Percentiles rank a stretch among this genome's conserved stretches.
These are phyloP conservation scores for Macrosiphum euphorbiae DNA, from an alignment of 2,888 invertebrate genomes.

Conservation along the genomic window DNA sequence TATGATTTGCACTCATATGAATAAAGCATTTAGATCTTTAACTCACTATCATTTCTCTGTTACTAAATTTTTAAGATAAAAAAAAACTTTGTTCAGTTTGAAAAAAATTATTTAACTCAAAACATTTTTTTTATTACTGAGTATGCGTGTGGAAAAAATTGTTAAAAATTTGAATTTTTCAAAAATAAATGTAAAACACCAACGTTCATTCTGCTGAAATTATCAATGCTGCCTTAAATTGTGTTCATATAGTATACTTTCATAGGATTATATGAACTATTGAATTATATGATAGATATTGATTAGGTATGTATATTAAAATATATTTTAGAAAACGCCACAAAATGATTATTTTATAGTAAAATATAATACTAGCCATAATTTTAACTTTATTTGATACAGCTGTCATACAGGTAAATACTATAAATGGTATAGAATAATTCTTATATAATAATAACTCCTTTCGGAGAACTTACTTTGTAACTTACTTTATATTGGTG, in stretches of 20 bases:
- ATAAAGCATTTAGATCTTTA: neutral
- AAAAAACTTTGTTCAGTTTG: too few relatives aligned
- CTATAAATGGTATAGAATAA: neutral
- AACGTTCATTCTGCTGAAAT: neutral
- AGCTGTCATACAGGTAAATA: too few relatives aligned
- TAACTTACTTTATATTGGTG: too few relatives aligned
- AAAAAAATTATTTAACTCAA: too few relatives aligned
- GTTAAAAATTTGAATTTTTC: neutral
- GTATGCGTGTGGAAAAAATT: neutral
- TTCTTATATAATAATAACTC: neutral
- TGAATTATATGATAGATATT: too few relatives aligned
- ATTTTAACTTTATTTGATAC: neutral
- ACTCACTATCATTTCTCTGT: too few relatives aligned
- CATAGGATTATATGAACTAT: too few relatives aligned
- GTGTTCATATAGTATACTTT: neutral
- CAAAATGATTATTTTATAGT: neutral
- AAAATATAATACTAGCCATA: neutral
- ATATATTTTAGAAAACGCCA: neutral
- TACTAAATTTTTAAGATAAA: too few relatives aligned
- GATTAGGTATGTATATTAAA: neutral
- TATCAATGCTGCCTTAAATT: neutral
- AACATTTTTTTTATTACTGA: neutral
- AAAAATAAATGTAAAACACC: neutral
- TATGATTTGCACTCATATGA: neutral
- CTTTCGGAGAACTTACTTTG: neutral